These are phyloP conservation scores for Coryphaenoides rupestris DNA, from an alignment of 2,113 vertebrate genomes.

Conservation along the genomic window DNA sequence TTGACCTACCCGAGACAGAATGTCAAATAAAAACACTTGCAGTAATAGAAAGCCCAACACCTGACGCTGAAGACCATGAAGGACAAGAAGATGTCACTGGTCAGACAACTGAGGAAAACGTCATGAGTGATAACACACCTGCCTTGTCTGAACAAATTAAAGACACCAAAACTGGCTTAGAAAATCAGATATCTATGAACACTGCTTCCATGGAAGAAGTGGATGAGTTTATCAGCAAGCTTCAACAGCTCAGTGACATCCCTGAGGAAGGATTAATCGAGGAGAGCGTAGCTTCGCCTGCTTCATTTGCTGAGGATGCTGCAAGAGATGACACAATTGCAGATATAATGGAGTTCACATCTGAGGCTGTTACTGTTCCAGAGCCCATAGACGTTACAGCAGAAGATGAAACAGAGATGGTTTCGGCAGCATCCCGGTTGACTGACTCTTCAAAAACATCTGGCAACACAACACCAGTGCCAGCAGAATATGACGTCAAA, in stretches of 20 bases:
- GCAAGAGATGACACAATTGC: slow-evolving; percentile 65
- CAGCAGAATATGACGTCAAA: slow-evolving; percentile 58
- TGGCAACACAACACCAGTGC: slow-evolving; percentile 82
- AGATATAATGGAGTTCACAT: slow-evolving; percentile 74
- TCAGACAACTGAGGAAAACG: slow-evolving; percentile 7
- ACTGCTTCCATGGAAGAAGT: slow-evolving; percentile 53
- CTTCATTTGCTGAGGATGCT: slow-evolving; percentile 54
- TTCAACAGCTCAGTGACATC: slow-evolving; percentile 74
- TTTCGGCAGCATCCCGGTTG: slow-evolving; percentile 87
- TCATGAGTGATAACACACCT: slow-evolving; percentile 9
- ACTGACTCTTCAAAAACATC: slow-evolving; percentile 82
- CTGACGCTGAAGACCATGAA: slow-evolving; percentile 27
- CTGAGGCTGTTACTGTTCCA: slow-evolving; percentile 79
- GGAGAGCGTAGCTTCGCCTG: slow-evolving; percentile 52
- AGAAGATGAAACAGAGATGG: slow-evolving; percentile 85
- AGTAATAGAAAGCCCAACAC: slow-evolving; percentile 20
- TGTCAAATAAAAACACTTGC: slow-evolving; percentile 30
- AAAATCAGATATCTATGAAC: slow-evolving; percentile 16
- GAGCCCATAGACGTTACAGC: slow-evolving; percentile 72
- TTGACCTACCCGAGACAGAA: slow-evolving; percentile 73
- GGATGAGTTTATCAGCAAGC: slow-evolving; percentile 56
- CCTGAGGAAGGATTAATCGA: slow-evolving; percentile 66
- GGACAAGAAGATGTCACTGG: slow-evolving; percentile 22
- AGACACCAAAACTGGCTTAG: slow-evolving; percentile 7
- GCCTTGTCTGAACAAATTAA: slow-evolving; percentile 13